These are phyloP conservation scores for Sarcophaga carnaria DNA, from an alignment of 2,888 invertebrate species.

Conservation along the genomic window DNA sequence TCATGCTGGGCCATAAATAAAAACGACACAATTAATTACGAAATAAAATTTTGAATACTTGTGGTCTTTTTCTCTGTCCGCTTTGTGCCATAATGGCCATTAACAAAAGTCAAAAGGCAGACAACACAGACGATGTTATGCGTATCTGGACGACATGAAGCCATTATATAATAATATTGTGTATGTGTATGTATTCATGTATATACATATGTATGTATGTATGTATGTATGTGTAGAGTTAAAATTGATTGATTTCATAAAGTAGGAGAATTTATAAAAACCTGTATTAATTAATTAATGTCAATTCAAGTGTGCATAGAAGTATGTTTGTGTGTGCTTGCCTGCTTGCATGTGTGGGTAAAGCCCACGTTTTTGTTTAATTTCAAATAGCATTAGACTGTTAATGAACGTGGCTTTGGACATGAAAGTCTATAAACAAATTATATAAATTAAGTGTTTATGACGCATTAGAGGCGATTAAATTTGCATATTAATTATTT, in stretches of 20 bases:
- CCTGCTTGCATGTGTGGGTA: constrained; percentile 4
- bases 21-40: neutral
- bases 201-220: neutral
- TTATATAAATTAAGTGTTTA: constrained; percentile 47
- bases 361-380: neutral
- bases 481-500: constrained; percentile 41
- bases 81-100: neutral
- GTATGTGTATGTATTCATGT: too few species aligned
- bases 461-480: constrained; percentile 43
- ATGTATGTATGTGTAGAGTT: neutral
- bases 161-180: too few species aligned
- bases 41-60: neutral
- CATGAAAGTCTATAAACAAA: constrained; percentile 27
- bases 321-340: neutral
- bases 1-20: neutral
- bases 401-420: constrained; percentile 43
- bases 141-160: too few species aligned
- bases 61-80: neutral
- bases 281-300: constrained; percentile 32
- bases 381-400: constrained; percentile 17
- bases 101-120: neutral
- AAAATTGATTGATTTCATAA: constrained; percentile 35
- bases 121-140: neutral
- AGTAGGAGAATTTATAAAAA: constrained; percentile 4
- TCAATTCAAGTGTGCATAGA: neutral